phyloP scores from a whole-genome alignment of 1,140 invertebrate species.

The Hydropsyche tenuis region DNA sequence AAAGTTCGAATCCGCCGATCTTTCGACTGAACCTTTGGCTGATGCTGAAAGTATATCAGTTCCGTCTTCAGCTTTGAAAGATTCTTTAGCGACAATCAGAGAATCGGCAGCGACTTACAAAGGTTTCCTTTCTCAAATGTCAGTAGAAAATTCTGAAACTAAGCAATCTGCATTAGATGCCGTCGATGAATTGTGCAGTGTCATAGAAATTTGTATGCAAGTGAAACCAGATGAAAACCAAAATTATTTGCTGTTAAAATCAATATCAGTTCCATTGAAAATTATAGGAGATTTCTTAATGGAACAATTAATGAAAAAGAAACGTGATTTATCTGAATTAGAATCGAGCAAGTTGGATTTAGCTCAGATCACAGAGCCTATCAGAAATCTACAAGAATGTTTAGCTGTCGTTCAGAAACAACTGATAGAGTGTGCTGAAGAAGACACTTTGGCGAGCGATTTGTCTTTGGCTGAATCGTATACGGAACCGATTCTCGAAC shows the following conservation, averaged over 20 bases:
- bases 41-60: constrained; percentile 13
- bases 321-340: background rate
- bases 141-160: background rate
- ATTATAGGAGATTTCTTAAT: constrained; percentile 19
- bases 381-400: constrained; percentile 46
- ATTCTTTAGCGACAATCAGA: background rate
- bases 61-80: background rate
- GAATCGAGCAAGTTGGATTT: constrained; percentile 33
- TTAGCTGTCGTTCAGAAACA: constrained; percentile 49
- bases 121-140: background rate
- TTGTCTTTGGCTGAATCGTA: constrained; percentile 46
- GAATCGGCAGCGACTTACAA: constrained; percentile 13
- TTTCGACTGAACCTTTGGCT: constrained; percentile 24
- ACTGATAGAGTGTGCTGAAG: constrained; percentile 44
- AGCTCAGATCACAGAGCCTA: constrained; percentile 42
- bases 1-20: constrained; percentile 43
- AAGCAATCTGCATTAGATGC: background rate
- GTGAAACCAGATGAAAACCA: background rate
- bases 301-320: constrained; percentile 12
- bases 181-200: constrained; percentile 31
- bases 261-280: constrained; percentile 40
- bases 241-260: constrained; percentile 37
- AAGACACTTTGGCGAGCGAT: constrained; percentile 47
- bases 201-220: background rate
- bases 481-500: constrained; percentile 46